phyloP scores from a whole-genome alignment of 2,113 vertebrate species.

The Neotoma lepida region DNA sequence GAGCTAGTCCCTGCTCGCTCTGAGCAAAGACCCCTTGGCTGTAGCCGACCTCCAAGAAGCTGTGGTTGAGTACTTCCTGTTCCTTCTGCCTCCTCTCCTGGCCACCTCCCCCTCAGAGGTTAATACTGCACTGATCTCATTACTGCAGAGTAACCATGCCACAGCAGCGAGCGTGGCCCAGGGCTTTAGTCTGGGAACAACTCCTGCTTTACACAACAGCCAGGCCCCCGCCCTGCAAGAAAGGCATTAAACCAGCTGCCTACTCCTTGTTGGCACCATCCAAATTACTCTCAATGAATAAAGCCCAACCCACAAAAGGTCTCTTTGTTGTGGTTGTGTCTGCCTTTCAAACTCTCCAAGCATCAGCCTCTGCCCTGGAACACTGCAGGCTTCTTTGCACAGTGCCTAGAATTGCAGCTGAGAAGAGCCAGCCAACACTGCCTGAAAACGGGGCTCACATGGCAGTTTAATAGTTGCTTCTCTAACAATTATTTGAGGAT shows the following conservation, averaged over 20 bases:
- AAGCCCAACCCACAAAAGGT: slow-evolving; percentile 66
- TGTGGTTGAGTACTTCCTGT: background rate
- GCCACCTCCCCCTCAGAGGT: background rate
- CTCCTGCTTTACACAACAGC: slow-evolving; percentile 41
- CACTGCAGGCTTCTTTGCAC: slow-evolving; percentile 41
- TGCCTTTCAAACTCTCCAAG: slow-evolving; percentile 65
- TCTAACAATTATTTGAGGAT: slow-evolving; percentile 32
- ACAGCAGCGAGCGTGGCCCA: background rate
- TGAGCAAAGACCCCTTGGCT: background rate
- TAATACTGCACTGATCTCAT: slow-evolving; percentile 36
- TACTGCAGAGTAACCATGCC: background rate
- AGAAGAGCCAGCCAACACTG: slow-evolving; percentile 25
- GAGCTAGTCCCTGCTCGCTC: background rate
- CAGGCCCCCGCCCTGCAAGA: background rate
- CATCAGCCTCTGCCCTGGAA: slow-evolving; percentile 48
- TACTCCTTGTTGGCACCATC: slow-evolving; percentile 64
- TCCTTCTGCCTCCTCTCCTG: background rate
- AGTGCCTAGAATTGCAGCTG: slow-evolving; percentile 48
- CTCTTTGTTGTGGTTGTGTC: slow-evolving; percentile 60
- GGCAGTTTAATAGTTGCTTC: slow-evolving; percentile 5
- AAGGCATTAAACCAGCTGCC: slow-evolving; percentile 72
- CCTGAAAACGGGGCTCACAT: slow-evolving; percentile 1
- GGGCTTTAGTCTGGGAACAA: slow-evolving; percentile 13
- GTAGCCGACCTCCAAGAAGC: background rate
- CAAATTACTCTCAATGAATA: slow-evolving; percentile 68